Percentiles rank a stretch among this genome's conserved stretches.
phyloP scores from a whole-genome alignment of 2,113 vertebrate species.

The Amblyornis subalaris region DNA sequence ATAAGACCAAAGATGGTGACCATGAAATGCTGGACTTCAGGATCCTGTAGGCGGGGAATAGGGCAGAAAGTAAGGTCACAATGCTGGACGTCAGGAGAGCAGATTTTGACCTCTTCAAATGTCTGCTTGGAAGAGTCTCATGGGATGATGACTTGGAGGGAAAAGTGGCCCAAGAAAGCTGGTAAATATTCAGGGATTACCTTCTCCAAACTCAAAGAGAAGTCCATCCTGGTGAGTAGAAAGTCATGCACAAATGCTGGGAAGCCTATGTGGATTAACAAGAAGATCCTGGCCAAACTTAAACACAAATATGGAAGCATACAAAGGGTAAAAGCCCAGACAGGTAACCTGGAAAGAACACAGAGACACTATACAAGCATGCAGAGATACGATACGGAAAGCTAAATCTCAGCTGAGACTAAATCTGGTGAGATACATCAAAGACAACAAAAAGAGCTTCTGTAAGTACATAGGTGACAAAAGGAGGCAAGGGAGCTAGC shows the following conservation, averaged over 20 bases:
- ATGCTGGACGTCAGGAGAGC: neutral
- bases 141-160: neutral
- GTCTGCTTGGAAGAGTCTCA: neutral
- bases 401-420: neutral
- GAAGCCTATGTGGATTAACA: neutral
- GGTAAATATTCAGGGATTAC: neutral
- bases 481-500: neutral
- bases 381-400: neutral
- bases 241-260: neutral
- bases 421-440: neutral
- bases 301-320: neutral
- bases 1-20: neutral
- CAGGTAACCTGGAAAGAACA: neutral
- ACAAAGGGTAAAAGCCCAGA: neutral
- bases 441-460: neutral
- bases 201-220: neutral
- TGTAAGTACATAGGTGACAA: neutral
- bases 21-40: neutral
- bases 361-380: neutral
- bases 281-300: neutral
- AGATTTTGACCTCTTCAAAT: neutral
- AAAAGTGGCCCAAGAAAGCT: neutral
- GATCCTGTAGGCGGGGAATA: neutral
- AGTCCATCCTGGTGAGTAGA: neutral
- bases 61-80: neutral